Conservation (phyloP, 2,113 vertebrate species). For the Aphelocoma coerulescens region DNA sequence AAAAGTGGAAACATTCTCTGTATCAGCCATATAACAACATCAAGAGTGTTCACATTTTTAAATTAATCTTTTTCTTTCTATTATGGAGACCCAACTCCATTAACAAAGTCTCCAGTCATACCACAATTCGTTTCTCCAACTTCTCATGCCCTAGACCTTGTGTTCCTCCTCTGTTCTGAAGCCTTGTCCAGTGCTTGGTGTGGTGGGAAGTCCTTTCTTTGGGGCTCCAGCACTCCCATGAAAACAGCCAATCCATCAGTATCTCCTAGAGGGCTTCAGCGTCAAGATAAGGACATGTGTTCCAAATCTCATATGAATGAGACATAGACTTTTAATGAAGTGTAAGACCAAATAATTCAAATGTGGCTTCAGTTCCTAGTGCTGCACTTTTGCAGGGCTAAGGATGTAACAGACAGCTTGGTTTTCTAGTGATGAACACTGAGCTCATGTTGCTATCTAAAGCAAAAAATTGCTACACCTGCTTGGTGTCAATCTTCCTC, state of each 20-base stretch:
- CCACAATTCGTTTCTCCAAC: rapidly evolving
- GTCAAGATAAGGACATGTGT: neutral
- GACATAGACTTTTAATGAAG: neutral
- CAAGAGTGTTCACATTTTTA: neutral
- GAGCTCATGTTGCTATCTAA: neutral
- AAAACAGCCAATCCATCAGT: neutral
- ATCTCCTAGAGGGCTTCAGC: neutral
- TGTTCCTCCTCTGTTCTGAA: neutral
- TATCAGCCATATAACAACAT: neutral
- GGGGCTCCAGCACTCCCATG: rapidly evolving
- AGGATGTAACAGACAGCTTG: neutral
- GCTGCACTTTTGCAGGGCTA: neutral
- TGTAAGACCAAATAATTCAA: neutral
- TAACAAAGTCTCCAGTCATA: neutral
- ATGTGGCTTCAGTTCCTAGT: neutral
- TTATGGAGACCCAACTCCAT: neutral
- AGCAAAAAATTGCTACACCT: neutral
- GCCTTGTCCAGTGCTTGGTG: neutral
- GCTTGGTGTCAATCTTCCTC: neutral
- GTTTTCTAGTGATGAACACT: neutral
- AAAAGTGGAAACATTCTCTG: neutral
- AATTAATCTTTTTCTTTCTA: neutral
- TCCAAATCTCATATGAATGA: neutral
- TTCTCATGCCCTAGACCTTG: neutral
- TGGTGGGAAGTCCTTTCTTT: rapidly evolving